phyloP scores from a whole-genome alignment of 1,140 invertebrate genomes.

The Tetragonula clypearis region DNA sequence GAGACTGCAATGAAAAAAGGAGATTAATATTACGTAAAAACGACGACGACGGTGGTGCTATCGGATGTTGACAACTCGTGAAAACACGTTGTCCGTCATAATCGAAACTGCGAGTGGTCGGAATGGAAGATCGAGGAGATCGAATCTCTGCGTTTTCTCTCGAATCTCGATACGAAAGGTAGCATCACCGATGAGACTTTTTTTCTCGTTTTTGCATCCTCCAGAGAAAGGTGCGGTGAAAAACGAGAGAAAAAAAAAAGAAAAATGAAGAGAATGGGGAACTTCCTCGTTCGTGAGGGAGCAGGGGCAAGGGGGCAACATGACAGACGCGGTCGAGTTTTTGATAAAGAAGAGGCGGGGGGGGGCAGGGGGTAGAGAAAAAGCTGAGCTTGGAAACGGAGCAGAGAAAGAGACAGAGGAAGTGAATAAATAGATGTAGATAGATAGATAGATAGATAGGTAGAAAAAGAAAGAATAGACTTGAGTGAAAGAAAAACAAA shows the following conservation, averaged over 20 bases:
- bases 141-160: too few species aligned
- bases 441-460: neutral
- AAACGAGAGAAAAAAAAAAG: neutral
- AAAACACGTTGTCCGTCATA: neutral
- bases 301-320: neutral
- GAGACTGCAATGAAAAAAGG: constrained; percentile 18
- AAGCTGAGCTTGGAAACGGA: constrained; percentile 34
- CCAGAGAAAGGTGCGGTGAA: constrained; percentile 34
- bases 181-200: constrained; percentile 40
- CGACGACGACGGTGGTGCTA: neutral
- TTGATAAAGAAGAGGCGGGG: neutral
- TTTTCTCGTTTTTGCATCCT: constrained; percentile 28
- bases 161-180: neutral
- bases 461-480: constrained; percentile 35
- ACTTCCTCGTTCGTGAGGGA: neutral
- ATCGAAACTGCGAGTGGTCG: neutral
- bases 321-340: neutral
- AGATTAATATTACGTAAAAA: neutral
- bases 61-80: neutral
- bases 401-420: constrained; percentile 23
- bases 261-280: neutral
- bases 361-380: neutral
- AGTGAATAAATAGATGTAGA: constrained; percentile 37
- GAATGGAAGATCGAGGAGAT: neutral
- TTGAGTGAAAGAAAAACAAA: constrained; percentile 4